These are phyloP conservation scores for Neodiprion lecontei DNA, from an alignment of 1,140 invertebrate genomes.

Conservation along the genomic window DNA sequence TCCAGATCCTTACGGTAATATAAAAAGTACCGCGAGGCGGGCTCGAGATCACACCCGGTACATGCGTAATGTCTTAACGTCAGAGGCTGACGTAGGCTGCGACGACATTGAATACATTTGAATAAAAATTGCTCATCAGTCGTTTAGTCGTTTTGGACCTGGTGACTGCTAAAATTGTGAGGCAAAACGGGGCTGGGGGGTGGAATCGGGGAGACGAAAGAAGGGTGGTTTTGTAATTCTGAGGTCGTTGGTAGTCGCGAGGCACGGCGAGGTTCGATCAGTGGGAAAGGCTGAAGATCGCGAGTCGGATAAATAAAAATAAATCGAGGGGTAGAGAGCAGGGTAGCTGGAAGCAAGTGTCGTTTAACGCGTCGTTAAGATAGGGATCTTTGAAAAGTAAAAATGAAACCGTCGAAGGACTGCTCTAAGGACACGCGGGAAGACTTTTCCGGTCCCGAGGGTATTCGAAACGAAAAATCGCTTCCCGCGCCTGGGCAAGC, in stretches of 20 bases:
- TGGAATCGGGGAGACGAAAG: too few relatives aligned
- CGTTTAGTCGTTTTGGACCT: background rate
- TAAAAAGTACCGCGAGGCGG: too few relatives aligned
- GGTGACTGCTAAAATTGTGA: background rate
- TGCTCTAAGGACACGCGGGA: constrained; percentile 3
- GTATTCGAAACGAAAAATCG: background rate
- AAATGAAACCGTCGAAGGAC: constrained; percentile 4
- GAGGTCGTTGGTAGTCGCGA: too few relatives aligned
- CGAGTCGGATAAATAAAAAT: background rate
- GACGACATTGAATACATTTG: background rate
- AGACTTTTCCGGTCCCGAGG: background rate
- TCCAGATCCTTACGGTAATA: too few relatives aligned
- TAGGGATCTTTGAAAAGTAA: constrained; percentile 2
- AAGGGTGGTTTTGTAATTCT: too few relatives aligned
- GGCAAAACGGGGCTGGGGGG: too few relatives aligned
- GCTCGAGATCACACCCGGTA: too few relatives aligned
- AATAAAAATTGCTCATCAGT: constrained; percentile 1
- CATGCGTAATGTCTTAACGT: background rate
- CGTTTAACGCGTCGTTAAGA: constrained; percentile 7
- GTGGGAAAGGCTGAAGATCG: background rate
- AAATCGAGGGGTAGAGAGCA: constrained; percentile 1
- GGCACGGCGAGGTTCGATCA: background rate
- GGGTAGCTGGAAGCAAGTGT: background rate
- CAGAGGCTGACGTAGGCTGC: background rate
- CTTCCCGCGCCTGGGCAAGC: background rate